Evolutionary conservation across 2,888 invertebrate genomes (phyloP).

Genomic region (Pherbina coryleti): DNA sequence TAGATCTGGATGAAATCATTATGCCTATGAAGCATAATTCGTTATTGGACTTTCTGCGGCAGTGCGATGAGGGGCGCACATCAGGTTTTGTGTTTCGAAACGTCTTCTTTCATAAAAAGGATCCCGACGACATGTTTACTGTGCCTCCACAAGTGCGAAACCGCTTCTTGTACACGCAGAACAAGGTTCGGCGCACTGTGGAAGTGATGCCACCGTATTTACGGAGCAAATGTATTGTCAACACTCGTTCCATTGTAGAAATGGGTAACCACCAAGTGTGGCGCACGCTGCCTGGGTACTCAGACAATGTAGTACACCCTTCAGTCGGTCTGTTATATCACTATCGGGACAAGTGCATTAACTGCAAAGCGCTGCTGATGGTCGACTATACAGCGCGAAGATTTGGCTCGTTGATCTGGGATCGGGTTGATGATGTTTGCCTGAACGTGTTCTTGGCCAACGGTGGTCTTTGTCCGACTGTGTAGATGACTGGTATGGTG

Average conservation of each 20-base stretch:
- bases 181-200: constrained; percentile 63
- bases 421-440: constrained; percentile 64
- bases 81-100: constrained; percentile 70
- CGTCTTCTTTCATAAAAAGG: constrained; percentile 70
- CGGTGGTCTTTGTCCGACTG: constrained; percentile 60
- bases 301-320: constrained; percentile 60
- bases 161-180: constrained; percentile 67
- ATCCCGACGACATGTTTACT: constrained; percentile 67
- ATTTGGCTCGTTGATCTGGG: constrained; percentile 66
- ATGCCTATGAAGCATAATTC: constrained; percentile 83
- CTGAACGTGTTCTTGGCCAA: constrained; percentile 57
- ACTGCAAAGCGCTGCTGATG: constrained; percentile 58
- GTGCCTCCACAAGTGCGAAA: constrained; percentile 59
- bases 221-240: constrained; percentile 88
- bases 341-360: constrained; percentile 65
- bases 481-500: constrained; percentile 1
- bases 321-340: constrained; percentile 66
- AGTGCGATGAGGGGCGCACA: constrained; percentile 62
- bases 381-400: constrained; percentile 64
- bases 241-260: constrained; percentile 85
- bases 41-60: constrained; percentile 70
- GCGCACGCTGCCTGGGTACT: constrained; percentile 57
- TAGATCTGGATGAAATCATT: constrained; percentile 90
- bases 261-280: constrained; percentile 89
- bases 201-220: constrained; percentile 75